Evolutionary conservation across 2,113 vertebrate species (phyloP).

Genomic region (Patagioenas fasciata): DNA sequence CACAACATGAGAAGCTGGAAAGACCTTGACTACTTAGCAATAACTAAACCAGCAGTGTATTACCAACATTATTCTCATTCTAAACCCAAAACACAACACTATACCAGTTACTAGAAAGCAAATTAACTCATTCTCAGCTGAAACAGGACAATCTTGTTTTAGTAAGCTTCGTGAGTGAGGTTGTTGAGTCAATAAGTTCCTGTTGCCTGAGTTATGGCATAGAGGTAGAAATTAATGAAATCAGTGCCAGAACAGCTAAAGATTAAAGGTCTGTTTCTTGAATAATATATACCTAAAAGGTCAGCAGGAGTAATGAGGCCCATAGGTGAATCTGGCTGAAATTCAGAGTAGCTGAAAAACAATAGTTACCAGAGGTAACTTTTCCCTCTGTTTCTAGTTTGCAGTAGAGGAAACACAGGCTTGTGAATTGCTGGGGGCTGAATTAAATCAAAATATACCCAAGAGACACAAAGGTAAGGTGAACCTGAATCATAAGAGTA

Average conservation of each 20-base stretch:
- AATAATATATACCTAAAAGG: background rate
- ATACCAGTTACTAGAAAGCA: no score
- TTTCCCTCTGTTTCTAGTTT: background rate
- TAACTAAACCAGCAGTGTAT: no score
- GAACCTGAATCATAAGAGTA: background rate
- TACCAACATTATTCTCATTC: no score
- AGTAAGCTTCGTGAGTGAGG: background rate
- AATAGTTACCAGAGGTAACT: background rate
- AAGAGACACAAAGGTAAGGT: background rate
- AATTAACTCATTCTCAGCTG: no score
- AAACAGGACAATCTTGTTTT: background rate
- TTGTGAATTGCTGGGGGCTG: background rate
- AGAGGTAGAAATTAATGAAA: background rate
- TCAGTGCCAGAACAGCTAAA: background rate
- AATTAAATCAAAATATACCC: background rate
- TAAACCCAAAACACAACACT: no score
- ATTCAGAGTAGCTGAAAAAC: background rate
- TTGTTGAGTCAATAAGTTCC: background rate
- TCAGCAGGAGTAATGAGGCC: background rate
- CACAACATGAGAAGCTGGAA: no score
- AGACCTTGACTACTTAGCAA: no score
- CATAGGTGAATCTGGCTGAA: background rate
- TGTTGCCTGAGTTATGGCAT: background rate
- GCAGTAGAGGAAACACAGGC: background rate
- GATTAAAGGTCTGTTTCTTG: background rate